Percentiles rank a stretch among this genome's conserved stretches.
Evolutionary conservation across 2,797 vertebrate genomes (phyloP).

Genomic region (Champsocephalus esox): DNA sequence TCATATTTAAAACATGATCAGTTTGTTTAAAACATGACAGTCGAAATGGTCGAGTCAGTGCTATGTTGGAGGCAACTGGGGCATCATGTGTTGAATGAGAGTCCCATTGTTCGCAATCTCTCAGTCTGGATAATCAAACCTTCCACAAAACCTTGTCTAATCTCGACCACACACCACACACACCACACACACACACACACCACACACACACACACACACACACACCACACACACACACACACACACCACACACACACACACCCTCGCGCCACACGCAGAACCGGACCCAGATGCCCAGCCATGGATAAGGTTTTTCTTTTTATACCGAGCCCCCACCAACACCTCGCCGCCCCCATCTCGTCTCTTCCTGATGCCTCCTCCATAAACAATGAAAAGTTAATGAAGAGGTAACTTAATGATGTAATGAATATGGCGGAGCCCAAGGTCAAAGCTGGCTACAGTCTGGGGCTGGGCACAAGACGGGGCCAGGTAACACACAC

Average conservation of each 20-base stretch:
- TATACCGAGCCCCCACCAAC: conserved; percentile 47
- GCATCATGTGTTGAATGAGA: neutral
- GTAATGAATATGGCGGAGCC: conserved; percentile 88
- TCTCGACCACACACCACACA: neutral
- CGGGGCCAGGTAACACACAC: conserved; percentile 48
- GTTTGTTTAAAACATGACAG: too few relatives aligned
- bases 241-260: neutral
- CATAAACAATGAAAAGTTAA: conserved; percentile 92
- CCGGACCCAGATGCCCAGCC: conserved; percentile 41
- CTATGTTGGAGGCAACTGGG: neutral
- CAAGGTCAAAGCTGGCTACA: conserved; percentile 86
- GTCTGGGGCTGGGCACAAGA: conserved; percentile 69
- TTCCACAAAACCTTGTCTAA: conserved; percentile 13
- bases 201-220: neutral
- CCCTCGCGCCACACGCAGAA: conserved; percentile 16
- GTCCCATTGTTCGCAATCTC: neutral
- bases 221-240: neutral
- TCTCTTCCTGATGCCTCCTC: conserved; percentile 72
- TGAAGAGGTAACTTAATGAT: conserved; percentile 91
- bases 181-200: too few relatives aligned
- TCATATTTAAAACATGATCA: too few relatives aligned
- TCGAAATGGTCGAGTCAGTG: neutral
- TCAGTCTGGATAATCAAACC: conserved; percentile 19
- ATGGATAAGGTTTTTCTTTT: conserved; percentile 50
- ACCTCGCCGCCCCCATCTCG: conserved; percentile 26